Evolutionary conservation across 2,797 vertebrate species (phyloP), one percentile per base, ranked within the genome.

Genomic region (Hyperoplus immaculatus): DNA sequence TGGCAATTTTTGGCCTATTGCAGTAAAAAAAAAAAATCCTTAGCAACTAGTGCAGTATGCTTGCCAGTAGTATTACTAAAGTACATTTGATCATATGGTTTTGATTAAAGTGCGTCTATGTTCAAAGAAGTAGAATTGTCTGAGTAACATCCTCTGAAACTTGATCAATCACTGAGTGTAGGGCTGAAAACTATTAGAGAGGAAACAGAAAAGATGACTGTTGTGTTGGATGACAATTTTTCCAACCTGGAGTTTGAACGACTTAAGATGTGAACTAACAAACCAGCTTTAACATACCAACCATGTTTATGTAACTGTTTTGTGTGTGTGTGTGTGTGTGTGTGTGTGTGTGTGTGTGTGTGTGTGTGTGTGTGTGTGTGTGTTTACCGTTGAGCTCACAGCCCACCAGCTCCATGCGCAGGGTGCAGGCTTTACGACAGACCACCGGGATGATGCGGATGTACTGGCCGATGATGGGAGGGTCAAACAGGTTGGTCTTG

Each of bases 321-420:
- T 29, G 29, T 29, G 29, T 29, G 29, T 29, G 29, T 29, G 29
- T 3, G 29, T 29, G 29, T 46, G 45, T 46, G 7, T 46, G 45
- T 46, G 9, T 46, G 10, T 9, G 49, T 38, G 47, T 47, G 59
- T 21, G 29, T 13, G 42, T 65, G n/a, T 53, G 62, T 51, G 6
- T 14, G 41, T 15, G 51, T 66, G 5, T 2, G 5, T 54, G 1
- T 36, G 0, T 60, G 13, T 72, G 58, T 74, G 75, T 16, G 13
- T 50, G 42, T 91, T 96, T 96, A 99, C 98, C 98, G 0, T 96
- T 97, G 85, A 98, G 89, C 87, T 99, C 98, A 0, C 98, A 99
- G 94, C 98, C 98, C 38, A 98, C 95, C 57, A 99, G 95, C 89
- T 99, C 98, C 57, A 99, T 95, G 85, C 98, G 97, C 87, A 99